These are phyloP conservation scores for Spinus pinus DNA, from an alignment of 2,797 vertebrate species.

Conservation along the genomic window DNA sequence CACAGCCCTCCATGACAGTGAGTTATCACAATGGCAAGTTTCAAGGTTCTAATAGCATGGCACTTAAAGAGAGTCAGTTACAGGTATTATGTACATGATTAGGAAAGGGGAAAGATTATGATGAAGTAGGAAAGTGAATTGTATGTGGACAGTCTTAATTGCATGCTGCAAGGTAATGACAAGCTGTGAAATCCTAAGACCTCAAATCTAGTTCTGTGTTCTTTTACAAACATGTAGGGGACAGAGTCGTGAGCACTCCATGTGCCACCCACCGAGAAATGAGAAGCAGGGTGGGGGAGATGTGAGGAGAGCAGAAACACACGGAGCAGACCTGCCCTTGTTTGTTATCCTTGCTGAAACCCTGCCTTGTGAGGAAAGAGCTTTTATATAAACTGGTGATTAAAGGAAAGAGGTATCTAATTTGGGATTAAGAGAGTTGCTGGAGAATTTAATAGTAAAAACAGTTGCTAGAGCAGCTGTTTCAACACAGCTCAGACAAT, in stretches of 20 bases:
- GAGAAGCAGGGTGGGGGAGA: not conserved
- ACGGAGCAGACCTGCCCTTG: not conserved
- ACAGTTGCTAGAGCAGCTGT: conserved; percentile 49
- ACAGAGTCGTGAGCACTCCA: not conserved
- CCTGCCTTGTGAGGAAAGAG: not conserved
- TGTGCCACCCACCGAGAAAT: not conserved
- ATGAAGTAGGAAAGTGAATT: not conserved
- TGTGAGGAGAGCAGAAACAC: not conserved
- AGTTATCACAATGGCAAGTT: not conserved
- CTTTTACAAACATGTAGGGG: not conserved
- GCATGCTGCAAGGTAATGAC: not conserved
- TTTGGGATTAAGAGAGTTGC: conserved; percentile 40
- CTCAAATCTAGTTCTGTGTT: not conserved
- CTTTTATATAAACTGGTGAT: conserved; percentile 37
- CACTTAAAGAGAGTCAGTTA: not conserved
- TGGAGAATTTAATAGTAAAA: conserved; percentile 50
- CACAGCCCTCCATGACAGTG: not conserved
- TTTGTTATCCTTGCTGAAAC: conserved; percentile 30
- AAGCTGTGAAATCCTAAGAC: not conserved
- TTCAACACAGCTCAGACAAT: conserved; percentile 7
- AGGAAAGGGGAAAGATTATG: not conserved
- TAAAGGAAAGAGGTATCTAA: conserved; percentile 41
- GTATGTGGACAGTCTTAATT: conserved; percentile 20
- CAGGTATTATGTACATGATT: not conserved
- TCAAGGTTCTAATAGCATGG: not conserved